phyloP scores from a whole-genome alignment of 2,797 vertebrate species.

The Syndactyla subalaris region DNA sequence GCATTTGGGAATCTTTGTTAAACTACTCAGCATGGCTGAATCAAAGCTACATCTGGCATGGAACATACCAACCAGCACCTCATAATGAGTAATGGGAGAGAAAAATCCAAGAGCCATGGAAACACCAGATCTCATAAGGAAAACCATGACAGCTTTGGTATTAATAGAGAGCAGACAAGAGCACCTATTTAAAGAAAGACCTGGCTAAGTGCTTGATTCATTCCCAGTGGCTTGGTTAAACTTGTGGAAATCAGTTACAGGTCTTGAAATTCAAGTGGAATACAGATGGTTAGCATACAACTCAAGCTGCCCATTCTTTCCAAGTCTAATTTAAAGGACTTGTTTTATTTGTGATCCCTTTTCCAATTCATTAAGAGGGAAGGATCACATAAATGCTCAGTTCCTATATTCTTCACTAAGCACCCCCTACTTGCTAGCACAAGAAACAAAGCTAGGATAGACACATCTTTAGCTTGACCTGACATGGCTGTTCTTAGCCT shows the following conservation, averaged over 20 bases:
- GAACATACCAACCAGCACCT: slow-evolving; percentile 10
- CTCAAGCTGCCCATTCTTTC: background rate
- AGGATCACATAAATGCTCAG: background rate
- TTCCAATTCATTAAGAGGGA: background rate
- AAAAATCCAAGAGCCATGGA: slow-evolving; percentile 27
- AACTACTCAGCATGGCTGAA: background rate
- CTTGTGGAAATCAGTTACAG: background rate
- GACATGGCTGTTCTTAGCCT: background rate
- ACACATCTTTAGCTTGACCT: background rate
- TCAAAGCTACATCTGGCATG: slow-evolving; percentile 49
- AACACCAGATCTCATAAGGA: slow-evolving; percentile 36
- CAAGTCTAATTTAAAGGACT: background rate
- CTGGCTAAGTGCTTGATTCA: background rate
- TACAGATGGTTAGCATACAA: background rate
- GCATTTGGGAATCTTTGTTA: slow-evolving; percentile 26
- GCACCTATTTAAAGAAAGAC: background rate
- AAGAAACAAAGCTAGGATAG: background rate
- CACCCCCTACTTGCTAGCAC: background rate
- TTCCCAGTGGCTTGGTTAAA: background rate
- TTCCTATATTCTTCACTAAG: background rate
- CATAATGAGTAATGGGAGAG: slow-evolving; percentile 9
- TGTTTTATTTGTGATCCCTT: background rate
- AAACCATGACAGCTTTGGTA: slow-evolving; percentile 28
- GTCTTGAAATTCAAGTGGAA: background rate
- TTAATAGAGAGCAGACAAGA: slow-evolving; percentile 21